Evolutionary conservation across 2,888 invertebrate genomes (phyloP), one percentile per base, ranked within the genome.

Genomic region (Mythimna albipuncta): DNA sequence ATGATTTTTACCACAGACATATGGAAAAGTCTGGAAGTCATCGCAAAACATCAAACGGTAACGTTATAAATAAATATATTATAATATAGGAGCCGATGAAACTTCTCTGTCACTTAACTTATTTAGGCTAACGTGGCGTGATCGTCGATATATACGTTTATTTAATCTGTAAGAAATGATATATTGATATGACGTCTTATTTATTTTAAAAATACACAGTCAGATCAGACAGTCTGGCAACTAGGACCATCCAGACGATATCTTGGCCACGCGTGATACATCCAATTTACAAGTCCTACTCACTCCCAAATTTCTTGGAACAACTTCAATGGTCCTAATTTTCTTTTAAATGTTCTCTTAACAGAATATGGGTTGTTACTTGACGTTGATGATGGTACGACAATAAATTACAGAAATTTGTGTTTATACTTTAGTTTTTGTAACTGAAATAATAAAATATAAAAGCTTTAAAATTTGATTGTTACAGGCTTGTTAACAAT

Each of bases 191-290:
- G 90, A 91, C 91, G 91, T 90, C 85, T 82, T 85, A 75, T 88
- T 88, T 90, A 90, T 89, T 89, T 90, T 87, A 87, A 81, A 83
- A 79, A 77, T 79, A 68, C 38, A 64, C 58, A 76, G 72, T 85
- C 86, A 82, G 81, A 85, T 85, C 89, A 91, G 90, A 90, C 92
- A 80, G 89, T 89, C 88, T 91, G 91, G 89, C 89, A 83, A 83
- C 81, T 82, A 86, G 78, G 87, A 54, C 50, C 79, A 79, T 32
- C 26, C 69, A 63, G 65, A 52, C 67, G 3, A 41, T 66, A 68
- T 64, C 57, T 66, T 69, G 84, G 82, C 76, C 79, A 82, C 80
- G 65, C 62, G 73, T 81, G 77, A 86, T 84, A 84, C 85, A 87
- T 58, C 59, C 69, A 80, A 80, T 87, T 77, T 73, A 59, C 11